Percentiles rank a stretch among this genome's conserved stretches.
phyloP scores from a whole-genome alignment of 2,797 vertebrate species.

The Adrianichthys oophorus region DNA sequence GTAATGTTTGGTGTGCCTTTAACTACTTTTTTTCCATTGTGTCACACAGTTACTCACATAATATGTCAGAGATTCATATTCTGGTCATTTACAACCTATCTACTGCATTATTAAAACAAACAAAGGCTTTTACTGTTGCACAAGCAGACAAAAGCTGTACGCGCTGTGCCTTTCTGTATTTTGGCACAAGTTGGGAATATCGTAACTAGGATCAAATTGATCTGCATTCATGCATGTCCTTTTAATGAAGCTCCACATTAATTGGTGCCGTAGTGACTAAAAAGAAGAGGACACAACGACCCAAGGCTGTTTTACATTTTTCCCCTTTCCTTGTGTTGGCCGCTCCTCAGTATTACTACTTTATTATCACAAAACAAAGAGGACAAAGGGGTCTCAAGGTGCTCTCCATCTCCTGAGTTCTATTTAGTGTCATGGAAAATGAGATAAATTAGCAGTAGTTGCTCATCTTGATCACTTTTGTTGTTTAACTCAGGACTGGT shows the following conservation, averaged over 20 bases:
- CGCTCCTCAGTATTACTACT: slow-evolving; percentile 20
- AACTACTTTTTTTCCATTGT: slow-evolving; percentile 13
- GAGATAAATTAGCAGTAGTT: slow-evolving; percentile 11
- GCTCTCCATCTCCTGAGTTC: slow-evolving; percentile 25
- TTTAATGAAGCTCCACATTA: slow-evolving; percentile 78
- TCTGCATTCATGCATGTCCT: slow-evolving; percentile 75
- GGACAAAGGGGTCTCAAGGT: slow-evolving; percentile 18
- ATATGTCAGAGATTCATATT: slow-evolving; percentile 40
- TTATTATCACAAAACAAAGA: slow-evolving; percentile 18
- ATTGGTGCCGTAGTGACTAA: slow-evolving; percentile 60
- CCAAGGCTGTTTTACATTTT: slow-evolving; percentile 6
- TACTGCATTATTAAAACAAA: slow-evolving; percentile 58
- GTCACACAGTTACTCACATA: slow-evolving; percentile 38
- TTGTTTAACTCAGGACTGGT: slow-evolving; percentile 81
- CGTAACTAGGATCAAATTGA: slow-evolving; percentile 72
- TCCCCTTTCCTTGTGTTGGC: slow-evolving; percentile 14
- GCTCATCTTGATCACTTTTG: slow-evolving; percentile 11
- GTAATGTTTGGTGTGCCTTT: slow-evolving; percentile 52
- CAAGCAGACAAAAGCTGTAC: slow-evolving; percentile 46
- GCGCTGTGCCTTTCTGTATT: slow-evolving; percentile 35
- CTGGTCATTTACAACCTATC: slow-evolving; percentile 54
- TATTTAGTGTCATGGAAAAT: slow-evolving; percentile 16
- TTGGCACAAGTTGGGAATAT: slow-evolving; percentile 40
- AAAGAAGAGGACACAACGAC: slow-evolving; percentile 24
- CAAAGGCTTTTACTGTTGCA: slow-evolving; percentile 52